phyloP scores from a whole-genome alignment of 2,113 vertebrate genomes.

The Mirza zaza region DNA sequence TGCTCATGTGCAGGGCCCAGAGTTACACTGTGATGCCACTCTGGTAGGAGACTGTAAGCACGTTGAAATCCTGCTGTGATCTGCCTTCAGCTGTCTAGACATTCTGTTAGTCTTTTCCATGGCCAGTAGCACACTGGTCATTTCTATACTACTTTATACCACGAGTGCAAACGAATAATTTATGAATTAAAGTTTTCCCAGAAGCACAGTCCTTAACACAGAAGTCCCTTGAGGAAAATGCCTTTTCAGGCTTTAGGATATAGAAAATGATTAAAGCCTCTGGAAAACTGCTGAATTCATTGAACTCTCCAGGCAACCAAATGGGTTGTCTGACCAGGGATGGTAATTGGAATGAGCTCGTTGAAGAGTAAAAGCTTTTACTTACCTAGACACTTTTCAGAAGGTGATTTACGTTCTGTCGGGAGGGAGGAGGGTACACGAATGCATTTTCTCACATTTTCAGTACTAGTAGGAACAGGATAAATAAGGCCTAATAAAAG shows the following conservation, averaged over 20 bases:
- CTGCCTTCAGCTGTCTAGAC: not conserved
- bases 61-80: not conserved
- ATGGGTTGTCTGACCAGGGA: not conserved
- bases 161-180: not conserved
- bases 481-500: not conserved
- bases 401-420: constrained; percentile 13
- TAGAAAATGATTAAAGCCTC: not conserved
- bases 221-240: not conserved
- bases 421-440: not conserved
- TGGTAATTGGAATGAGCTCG: not conserved
- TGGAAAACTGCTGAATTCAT: not conserved
- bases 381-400: not conserved
- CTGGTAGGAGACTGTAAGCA: not conserved
- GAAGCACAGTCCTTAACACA: not conserved
- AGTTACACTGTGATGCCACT: rapidly evolving
- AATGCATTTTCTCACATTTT: not conserved
- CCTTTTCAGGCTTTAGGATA: not conserved
- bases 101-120: not conserved
- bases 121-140: not conserved
- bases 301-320: not conserved
- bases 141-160: not conserved
- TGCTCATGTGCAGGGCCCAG: not conserved
- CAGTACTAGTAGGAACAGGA: not conserved
- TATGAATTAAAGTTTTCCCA: not conserved
- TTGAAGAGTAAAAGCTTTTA: not conserved